Base-by-base conservation (phyloP, 2,113 vertebrate genomes). In the Melanocharis versteri region DNA sequence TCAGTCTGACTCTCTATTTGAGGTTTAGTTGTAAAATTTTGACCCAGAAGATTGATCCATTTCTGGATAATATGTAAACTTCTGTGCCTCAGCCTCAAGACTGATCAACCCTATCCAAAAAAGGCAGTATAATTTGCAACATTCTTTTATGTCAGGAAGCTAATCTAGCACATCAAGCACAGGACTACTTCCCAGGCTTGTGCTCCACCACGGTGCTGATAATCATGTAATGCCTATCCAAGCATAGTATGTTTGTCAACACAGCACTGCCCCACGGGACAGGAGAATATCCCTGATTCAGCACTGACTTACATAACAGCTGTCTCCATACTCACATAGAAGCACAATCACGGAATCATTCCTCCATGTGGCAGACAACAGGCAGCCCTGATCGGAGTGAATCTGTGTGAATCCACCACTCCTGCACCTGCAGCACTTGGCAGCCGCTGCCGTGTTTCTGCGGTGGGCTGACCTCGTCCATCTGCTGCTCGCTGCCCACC, bases 321-420 rank as follows among this genome's bases (percentile, higher is more conserved):
- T 77, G 30, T 22, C 6, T 68, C 50, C 42, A 42, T 57, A 27
- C 20, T 78, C 56, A 16, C 44, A 27, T 11, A 42, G 66, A 20
- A 85, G 21, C 48, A 56, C 15, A 16, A 7, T 16, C 28, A 61
- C 48, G 65, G 60, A 44, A 42, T 17, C 15, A 26, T 30, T 75
- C 10, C 40, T 40, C 0, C 23, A 17, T 3, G n/a, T 15, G 27
- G 9, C 2, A 2, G 78, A 20, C 10, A 56, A 5, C 15, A 14
- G 22, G 16, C 17, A 71, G 37, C 28, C 31, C 58, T 31, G 48
- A 24, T 9, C 48, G 1, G 1, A 31, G 4, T 1, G 2, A 35
- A 4, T 48, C 9, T 53, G 3, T 26, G 33, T 24, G 64, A 78
- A 64, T 21, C 30, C 26, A 30, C 24, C 13, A 7, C 58, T 50